Evolutionary conservation across 2,797 vertebrate species (phyloP), one percentile per base, ranked within the genome.

Genomic region (Epinephelus coioides): DNA sequence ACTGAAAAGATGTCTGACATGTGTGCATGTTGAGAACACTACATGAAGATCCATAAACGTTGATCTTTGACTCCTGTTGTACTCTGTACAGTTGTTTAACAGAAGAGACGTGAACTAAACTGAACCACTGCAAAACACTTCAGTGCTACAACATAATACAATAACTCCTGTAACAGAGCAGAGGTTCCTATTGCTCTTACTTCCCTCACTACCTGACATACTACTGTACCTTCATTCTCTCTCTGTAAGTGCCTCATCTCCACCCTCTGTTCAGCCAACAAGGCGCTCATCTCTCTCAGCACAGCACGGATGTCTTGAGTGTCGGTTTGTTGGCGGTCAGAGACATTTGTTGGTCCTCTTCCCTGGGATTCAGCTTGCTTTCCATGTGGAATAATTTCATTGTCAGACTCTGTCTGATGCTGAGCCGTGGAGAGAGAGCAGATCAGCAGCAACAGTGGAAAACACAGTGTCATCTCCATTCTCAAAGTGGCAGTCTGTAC

Each of bases 381-480:
- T 59, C 34, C 34, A 34, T 40, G 43, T 49, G 55, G n/a, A 76
- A 43, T 34, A 14, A 79, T 34, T 34, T 34, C 34, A 34, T 34
- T 34, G 34, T 34, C 34, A 34, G 34, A 34, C 34, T 8, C 34
- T 30, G 11, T 23, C 14, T 77, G 13, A 69, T 63, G 61, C 56
- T 69, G 61, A 69, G 65, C 64, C 0, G 17, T 27, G 18, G n/a
- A 21, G 38, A 69, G 7, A 21, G 7, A 70, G 65, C 78, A 90
- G 66, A 80, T 56, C 50, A 85, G 65, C 68, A 89, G 62, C 61
- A 90, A 27, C 49, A 86, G 44, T 7, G 53, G 38, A 44, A 86
- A 3, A 73, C 57, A 21, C 51, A 1, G 9, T 1, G 7, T 55
- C 47, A 15, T 75, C 59, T 86, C 43, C 73, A 61, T 61, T n/a